These are phyloP conservation scores for Emydoidea blandingii DNA, from an alignment of 2,797 vertebrate species.

Conservation along the genomic window DNA sequence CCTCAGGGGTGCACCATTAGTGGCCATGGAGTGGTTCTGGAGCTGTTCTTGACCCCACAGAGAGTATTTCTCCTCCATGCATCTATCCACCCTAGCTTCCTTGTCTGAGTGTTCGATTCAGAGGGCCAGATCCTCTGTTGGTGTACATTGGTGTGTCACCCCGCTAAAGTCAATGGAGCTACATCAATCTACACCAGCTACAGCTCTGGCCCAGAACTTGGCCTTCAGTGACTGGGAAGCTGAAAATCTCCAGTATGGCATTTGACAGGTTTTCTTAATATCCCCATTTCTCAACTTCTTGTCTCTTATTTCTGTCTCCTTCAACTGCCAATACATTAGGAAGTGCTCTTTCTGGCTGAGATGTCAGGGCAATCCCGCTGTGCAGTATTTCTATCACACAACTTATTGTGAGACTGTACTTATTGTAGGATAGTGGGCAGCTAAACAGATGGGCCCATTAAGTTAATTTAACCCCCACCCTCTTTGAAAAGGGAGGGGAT, in stretches of 20 bases:
- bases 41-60: too few species aligned
- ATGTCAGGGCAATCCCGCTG: not conserved
- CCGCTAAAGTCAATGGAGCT: not conserved
- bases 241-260: not conserved
- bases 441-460: not conserved
- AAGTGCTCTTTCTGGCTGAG: not conserved
- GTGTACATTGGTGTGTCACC: not conserved
- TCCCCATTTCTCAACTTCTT: not conserved
- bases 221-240: not conserved
- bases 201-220: not conserved
- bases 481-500: not conserved
- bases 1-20: too few species aligned
- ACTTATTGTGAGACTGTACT: not conserved
- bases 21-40: too few species aligned
- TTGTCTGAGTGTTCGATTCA: too few species aligned
- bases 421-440: not conserved
- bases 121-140: rapidly evolving
- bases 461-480: not conserved
- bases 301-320: not conserved
- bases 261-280: not conserved
- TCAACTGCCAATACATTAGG: not conserved
- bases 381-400: not conserved
- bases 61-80: too few species aligned
- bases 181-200: not conserved
- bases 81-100: too few species aligned